phyloP scores from a whole-genome alignment of 2,888 invertebrate species.

The Muscina levida region DNA sequence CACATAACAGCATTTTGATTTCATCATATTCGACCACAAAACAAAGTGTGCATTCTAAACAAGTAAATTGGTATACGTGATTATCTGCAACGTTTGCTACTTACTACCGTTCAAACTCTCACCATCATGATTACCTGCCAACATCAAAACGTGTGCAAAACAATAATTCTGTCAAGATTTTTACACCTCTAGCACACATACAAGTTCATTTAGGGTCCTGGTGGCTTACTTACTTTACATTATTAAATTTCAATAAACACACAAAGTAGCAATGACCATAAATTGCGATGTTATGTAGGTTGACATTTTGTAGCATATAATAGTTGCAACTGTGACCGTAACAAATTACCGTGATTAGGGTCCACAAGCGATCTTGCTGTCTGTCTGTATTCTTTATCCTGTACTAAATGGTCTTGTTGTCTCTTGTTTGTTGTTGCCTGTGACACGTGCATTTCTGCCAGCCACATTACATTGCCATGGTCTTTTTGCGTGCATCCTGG shows the following conservation, averaged over 20 bases:
- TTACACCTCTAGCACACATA: neutral
- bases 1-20: no score
- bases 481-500: slow-evolving; percentile 50
- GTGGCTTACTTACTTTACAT: no score
- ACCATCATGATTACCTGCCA: no score
- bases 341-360: slow-evolving; percentile 10
- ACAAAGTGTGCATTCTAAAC: no score
- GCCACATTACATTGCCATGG: slow-evolving; percentile 9
- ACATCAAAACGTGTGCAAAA: slow-evolving; percentile 32
- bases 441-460: slow-evolving; percentile 46
- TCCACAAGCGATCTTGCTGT: neutral
- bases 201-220: slow-evolving; percentile 9
- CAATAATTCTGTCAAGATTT: slow-evolving; percentile 9
- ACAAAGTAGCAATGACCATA: slow-evolving; percentile 11
- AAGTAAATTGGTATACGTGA: no score
- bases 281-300: slow-evolving; percentile 18
- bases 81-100: no score
- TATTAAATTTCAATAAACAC: slow-evolving; percentile 32
- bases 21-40: no score
- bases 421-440: slow-evolving; percentile 7
- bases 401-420: neutral
- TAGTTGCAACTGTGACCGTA: neutral
- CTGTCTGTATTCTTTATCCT: neutral
- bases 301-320: slow-evolving; percentile 28
- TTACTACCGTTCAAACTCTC: no score